A percentile compares a stretch with the other conserved stretches of the same genome.
phyloP scores from a whole-genome alignment of 2,113 vertebrate species.

The Thalassarche chlororhynchos region DNA sequence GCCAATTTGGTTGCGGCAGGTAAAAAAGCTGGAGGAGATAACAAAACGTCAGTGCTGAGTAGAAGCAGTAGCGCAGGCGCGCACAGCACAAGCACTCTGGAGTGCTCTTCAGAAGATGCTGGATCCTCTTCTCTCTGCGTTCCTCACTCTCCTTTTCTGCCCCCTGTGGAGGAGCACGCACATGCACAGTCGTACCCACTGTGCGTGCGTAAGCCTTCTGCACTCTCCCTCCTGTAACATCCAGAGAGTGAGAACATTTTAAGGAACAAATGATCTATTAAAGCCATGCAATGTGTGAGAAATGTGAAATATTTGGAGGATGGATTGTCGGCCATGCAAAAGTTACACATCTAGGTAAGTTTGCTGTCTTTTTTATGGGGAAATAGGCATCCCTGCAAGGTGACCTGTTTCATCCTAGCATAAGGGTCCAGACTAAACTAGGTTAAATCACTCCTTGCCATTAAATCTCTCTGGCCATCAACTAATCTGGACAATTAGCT shows the following conservation, averaged over 20 bases:
- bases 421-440: background rate
- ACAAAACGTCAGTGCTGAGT: background rate
- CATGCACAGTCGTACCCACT: fast-evolving
- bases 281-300: background rate
- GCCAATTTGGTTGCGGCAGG: background rate
- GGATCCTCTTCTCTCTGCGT: background rate
- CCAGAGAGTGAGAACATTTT: background rate
- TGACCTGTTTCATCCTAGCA: background rate
- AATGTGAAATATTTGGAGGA: background rate
- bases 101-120: background rate
- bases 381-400: background rate
- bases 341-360: background rate
- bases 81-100: background rate
- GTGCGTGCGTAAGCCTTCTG: fast-evolving
- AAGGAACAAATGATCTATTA: background rate
- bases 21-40: background rate
- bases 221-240: background rate
- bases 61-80: background rate
- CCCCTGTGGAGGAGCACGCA: background rate
- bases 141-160: background rate
- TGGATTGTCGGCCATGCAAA: background rate
- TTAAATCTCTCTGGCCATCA: background rate
- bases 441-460: background rate
- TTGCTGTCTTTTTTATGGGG: background rate
- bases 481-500: background rate